Base-by-base conservation (phyloP, 2,797 vertebrate genomes). In the Anomalospiza imberbis region DNA sequence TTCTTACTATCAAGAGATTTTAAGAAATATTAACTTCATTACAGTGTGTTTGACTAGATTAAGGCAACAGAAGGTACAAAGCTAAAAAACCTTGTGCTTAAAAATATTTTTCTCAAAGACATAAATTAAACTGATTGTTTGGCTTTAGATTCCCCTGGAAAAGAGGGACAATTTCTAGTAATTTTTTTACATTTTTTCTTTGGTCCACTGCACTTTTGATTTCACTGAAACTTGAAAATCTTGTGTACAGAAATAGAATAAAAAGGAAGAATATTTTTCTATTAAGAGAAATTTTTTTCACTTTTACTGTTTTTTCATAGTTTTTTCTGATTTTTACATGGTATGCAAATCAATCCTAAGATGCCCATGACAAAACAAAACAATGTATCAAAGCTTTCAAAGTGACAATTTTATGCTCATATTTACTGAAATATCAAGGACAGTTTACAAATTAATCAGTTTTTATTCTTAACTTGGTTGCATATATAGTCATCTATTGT, bases 401-500 rank as follows among this genome's bases (percentile, higher is more conserved):
- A 79, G 21, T 42, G 5, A 44, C 14, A 51, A n/a, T 31, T 93
- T 88, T 67, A 13, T 32, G 18, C 11, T 67, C 28, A 1, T 38
- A 48, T 82, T 77, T 90, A 88, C 70, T 94, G 60, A 95, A 94
- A 92, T 84, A 85, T 60, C 34, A 62, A 91, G 18, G 68, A 34
- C 13, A 91, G 8, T 88, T 96, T 78, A 91, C 20, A 95, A 95
- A 77, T 58, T 5, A 95, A 48, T 84, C 19, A 2, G 3, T 10
- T 81, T 92, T 96, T 91, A 66, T 80, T 70, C 55, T 42, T 80
- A 65, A 94, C 88, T 82, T 73, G 91, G 7, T 74, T 81, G 73
- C 14, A 79, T 60, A 66, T 84, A 82, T 42, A 67, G 44, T 66
- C 22, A 86, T 72, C n/a, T n/a, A n/a, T n/a, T n/a, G n/a, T n/a